Evolutionary conservation across 2,888 invertebrate species (phyloP).

Genomic region (Antheraea assamensis): DNA sequence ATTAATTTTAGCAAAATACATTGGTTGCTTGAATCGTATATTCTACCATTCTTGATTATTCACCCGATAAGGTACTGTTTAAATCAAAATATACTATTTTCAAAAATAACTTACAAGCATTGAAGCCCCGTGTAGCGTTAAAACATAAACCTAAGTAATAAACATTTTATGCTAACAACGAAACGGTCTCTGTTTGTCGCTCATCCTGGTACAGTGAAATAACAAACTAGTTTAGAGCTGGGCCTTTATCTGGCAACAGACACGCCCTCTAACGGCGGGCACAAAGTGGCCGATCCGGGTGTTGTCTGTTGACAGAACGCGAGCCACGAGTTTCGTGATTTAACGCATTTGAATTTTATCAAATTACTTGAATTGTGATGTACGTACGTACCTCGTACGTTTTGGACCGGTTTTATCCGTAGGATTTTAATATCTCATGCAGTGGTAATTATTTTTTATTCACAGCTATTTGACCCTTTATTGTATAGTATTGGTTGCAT

Average conservation of each 20-base stretch:
- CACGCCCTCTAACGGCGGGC: constrained; percentile 11
- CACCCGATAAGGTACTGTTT: too few relatives aligned
- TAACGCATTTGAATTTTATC: not conserved
- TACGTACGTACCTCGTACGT: too few relatives aligned
- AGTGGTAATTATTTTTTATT: too few relatives aligned
- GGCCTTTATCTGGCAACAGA: constrained; percentile 13
- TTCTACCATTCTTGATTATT: too few relatives aligned
- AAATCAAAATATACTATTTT: not conserved
- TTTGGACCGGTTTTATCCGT: too few relatives aligned
- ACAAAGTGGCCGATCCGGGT: constrained; percentile 4
- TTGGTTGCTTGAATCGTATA: too few relatives aligned
- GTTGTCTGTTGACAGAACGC: constrained; percentile 8
- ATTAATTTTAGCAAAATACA: too few relatives aligned
- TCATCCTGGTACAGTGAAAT: constrained; percentile 1
- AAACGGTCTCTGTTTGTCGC: not conserved
- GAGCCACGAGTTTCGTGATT: not conserved
- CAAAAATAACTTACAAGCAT: not conserved
- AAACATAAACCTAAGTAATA: not conserved
- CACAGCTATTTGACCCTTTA: too few relatives aligned
- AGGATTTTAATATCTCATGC: too few relatives aligned
- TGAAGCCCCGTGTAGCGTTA: not conserved
- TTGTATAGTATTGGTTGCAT: too few relatives aligned
- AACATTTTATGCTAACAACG: not conserved
- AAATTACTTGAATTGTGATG: not conserved
- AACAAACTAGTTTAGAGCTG: constrained; percentile 16